Base-by-base conservation (phyloP, 1,140 invertebrate species). In the Octopus sinensis region DNA sequence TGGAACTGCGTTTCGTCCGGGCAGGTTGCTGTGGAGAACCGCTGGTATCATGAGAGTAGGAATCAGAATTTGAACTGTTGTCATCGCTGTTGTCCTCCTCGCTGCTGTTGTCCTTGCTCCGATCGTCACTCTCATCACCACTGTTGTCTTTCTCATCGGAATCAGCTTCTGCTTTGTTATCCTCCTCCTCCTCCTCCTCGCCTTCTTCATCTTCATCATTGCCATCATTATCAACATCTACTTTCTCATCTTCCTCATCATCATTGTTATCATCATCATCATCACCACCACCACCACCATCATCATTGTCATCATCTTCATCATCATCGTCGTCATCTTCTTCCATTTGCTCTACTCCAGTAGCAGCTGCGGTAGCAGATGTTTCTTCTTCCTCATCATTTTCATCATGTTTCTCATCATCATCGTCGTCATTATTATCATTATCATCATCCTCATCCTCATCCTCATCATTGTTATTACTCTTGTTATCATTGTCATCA, bases 11-110 rank as follows among this genome's bases (percentile, higher is more conserved):
- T 82, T 81, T 68, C 80, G 81, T 71, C 82, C 81, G 54, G 82
- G 82, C 77, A 80, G 84, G 12, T 81, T 71, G 4, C 77, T 53
- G 9, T 10, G 10, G 43, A 12, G 54, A 68, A 17, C 75, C 79
- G 12, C 83, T 83, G 5, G 82, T 79, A 54, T 85, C 84, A 79
- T 88, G 84, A 3, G 85, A 86, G 78, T 87, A 86, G 23, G 84
- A 84, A 52, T 87, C 85, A 1, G 80, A 83, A 13, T 80, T 43
- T 56, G 77, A n/a, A 82, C 79, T 68, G 54, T 79, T 13, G 43
- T 78, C 62, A 77, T 54, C 73, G 43, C 68, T 76, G n/a, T 84
- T 75, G n/a, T 17, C 23, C 13, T 54, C 71, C 23, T 80, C 75
- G 56, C 80, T 75, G 17, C 75, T 54, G 23, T 62, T 73, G 68